These are phyloP conservation scores for Idaea dimidiata DNA, from an alignment of 2,888 invertebrate genomes.

Conservation along the genomic window DNA sequence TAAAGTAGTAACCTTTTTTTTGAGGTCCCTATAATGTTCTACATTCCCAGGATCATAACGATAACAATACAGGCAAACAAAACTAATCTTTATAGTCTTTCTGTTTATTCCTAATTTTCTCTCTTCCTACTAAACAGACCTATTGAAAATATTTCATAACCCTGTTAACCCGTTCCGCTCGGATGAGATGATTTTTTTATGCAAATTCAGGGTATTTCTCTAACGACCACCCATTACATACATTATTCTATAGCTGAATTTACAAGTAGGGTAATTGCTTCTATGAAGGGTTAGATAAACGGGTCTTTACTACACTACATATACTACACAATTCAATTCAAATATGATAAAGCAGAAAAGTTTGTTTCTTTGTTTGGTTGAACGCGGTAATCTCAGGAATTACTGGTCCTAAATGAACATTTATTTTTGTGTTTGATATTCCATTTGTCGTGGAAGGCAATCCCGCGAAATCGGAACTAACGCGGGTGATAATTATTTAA, in stretches of 20 bases:
- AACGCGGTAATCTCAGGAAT: too few species aligned
- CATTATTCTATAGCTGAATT: background rate
- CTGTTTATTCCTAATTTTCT: background rate
- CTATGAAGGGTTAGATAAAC: background rate
- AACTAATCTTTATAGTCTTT: background rate
- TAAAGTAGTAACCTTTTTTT: too few species aligned
- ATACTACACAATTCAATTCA: too few species aligned
- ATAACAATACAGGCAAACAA: background rate
- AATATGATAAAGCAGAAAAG: too few species aligned
- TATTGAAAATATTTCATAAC: slow-evolving; percentile 9
- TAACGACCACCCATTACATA: slow-evolving; percentile 1
- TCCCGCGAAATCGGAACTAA: too few species aligned
- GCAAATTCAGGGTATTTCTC: background rate
- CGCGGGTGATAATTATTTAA: too few species aligned
- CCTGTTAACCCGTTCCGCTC: background rate
- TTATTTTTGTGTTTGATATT: too few species aligned
- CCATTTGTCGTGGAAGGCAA: too few species aligned
- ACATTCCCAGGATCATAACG: background rate
- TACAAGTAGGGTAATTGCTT: background rate
- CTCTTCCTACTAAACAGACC: background rate
- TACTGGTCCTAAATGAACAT: too few species aligned
- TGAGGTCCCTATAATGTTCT: background rate
- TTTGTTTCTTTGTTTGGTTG: too few species aligned
- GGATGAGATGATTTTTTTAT: background rate
- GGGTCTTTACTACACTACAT: too few species aligned